These are phyloP conservation scores for Hippocampus guttulatus DNA, from an alignment of 2,113 vertebrate genomes.

Conservation along the genomic window DNA sequence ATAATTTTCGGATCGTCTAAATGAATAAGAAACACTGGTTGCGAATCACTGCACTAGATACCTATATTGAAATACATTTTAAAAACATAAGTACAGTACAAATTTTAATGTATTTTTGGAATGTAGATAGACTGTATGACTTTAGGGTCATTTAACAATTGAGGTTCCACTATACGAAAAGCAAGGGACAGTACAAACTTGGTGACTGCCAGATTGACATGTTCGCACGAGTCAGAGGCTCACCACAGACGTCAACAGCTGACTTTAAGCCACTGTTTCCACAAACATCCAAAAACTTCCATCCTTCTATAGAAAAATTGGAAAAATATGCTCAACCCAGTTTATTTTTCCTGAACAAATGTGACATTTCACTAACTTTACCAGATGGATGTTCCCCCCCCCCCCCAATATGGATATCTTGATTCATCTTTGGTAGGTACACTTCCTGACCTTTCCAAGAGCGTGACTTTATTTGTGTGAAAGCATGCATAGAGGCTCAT, in stretches of 20 bases:
- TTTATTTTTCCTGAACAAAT: not conserved
- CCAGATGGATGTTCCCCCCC: not conserved
- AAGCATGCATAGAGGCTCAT: not conserved
- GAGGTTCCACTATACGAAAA: not conserved
- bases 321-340: not conserved
- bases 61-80: not conserved
- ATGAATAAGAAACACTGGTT: not conserved
- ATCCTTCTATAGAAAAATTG: not conserved
- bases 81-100: not conserved
- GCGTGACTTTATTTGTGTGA: not conserved
- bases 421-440: not conserved
- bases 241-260: not conserved
- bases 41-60: not conserved
- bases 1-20: not conserved
- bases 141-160: not conserved
- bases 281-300: constrained; percentile 5
- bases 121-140: not conserved
- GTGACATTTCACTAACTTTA: constrained; percentile 8
- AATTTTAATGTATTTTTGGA: not conserved
- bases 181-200: not conserved
- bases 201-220: not conserved
- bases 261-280: not conserved
- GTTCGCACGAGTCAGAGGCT: not conserved
- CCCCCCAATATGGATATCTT: not conserved
- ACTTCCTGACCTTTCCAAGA: constrained; percentile 11